Percentiles rank a stretch among this genome's conserved stretches.
Conservation (phyloP, 2,113 vertebrate species). For the Brevimyrus niger region DNA sequence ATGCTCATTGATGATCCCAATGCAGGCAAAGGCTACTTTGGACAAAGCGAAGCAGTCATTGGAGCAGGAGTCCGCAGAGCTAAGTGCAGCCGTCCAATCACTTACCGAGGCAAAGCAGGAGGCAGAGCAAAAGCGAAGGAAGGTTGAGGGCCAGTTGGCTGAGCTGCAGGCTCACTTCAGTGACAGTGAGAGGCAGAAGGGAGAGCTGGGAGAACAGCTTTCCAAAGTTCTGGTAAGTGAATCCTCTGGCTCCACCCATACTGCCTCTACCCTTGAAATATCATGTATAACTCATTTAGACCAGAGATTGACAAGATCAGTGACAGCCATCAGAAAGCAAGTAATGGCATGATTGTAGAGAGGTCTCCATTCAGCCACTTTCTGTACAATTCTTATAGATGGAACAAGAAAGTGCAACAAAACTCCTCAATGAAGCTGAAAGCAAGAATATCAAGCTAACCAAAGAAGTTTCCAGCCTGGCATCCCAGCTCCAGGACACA, state of each 20-base stretch:
- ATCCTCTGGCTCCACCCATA: background rate
- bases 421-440: slow-evolving; percentile 76
- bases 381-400: slow-evolving; percentile 47
- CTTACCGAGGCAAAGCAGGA: slow-evolving; percentile 77
- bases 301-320: background rate
- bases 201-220: slow-evolving; percentile 76
- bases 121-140: slow-evolving; percentile 88
- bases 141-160: slow-evolving; percentile 79
- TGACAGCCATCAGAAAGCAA: background rate
- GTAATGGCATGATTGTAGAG: background rate
- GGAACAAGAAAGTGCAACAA: slow-evolving; percentile 73
- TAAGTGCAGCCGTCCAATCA: slow-evolving; percentile 68
- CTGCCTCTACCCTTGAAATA: background rate
- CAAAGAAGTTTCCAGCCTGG: slow-evolving; percentile 76
- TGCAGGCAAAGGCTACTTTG: slow-evolving; percentile 73
- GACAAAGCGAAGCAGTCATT: slow-evolving; percentile 84
- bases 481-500: slow-evolving; percentile 82
- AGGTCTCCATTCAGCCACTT: background rate
- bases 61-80: slow-evolving; percentile 76
- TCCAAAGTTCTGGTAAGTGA: slow-evolving; percentile 73
- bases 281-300: background rate
- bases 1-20: background rate
- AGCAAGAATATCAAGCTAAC: slow-evolving; percentile 83
- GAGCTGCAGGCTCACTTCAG: slow-evolving; percentile 74
- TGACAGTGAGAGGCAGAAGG: slow-evolving; percentile 70